These are phyloP conservation scores for Lasioglossum oenotherae DNA, from an alignment of 2,888 invertebrate species.

Conservation along the genomic window DNA sequence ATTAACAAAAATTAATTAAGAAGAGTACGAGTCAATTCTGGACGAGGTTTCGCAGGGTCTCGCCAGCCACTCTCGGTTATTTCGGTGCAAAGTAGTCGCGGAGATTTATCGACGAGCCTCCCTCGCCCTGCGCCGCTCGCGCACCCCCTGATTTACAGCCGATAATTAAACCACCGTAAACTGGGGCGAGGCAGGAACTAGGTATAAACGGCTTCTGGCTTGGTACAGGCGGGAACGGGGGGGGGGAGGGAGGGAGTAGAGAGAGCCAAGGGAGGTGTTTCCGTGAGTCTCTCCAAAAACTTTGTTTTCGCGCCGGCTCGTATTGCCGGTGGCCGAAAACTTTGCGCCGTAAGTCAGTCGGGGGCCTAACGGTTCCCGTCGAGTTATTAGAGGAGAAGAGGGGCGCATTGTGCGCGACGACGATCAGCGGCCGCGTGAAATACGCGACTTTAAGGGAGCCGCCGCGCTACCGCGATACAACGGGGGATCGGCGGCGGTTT, in stretches of 20 bases:
- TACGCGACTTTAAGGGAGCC: slow-evolving; percentile 31
- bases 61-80: slow-evolving; percentile 42
- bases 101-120: slow-evolving; percentile 77
- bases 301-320: slow-evolving; percentile 72
- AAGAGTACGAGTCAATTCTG: slow-evolving; percentile 53
- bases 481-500: not conserved
- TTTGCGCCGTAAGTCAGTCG: slow-evolving; percentile 77
- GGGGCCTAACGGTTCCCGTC: slow-evolving; percentile 45
- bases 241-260: not conserved
- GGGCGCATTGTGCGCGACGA: slow-evolving; percentile 52
- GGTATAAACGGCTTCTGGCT: slow-evolving; percentile 54
- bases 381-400: slow-evolving; percentile 40
- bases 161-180: slow-evolving; percentile 82
- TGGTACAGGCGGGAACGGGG: not conserved
- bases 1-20: slow-evolving; percentile 60
- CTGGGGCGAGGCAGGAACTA: slow-evolving; percentile 49
- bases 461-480: slow-evolving; percentile 4
- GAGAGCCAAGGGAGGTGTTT: slow-evolving; percentile 19
- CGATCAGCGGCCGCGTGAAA: slow-evolving; percentile 28
- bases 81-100: slow-evolving; percentile 65
- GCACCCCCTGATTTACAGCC: slow-evolving; percentile 78
- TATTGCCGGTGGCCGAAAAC: slow-evolving; percentile 77
- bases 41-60: slow-evolving; percentile 13
- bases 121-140: slow-evolving; percentile 29
- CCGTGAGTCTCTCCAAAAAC: slow-evolving; percentile 74